Conservation (phyloP, 2,888 invertebrate species). For the Drosophila suboccidentalis region DNA sequence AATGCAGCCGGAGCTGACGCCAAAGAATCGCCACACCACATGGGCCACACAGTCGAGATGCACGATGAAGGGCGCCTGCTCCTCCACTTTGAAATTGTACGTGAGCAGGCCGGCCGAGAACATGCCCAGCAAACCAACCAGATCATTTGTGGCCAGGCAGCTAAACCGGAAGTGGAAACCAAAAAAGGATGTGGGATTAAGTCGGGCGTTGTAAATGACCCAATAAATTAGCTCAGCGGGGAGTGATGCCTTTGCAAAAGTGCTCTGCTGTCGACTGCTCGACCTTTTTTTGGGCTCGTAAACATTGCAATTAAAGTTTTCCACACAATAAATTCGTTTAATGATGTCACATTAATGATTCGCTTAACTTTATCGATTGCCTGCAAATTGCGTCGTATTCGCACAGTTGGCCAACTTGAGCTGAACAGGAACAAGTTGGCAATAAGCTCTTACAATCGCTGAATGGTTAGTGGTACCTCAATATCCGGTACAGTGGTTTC, state of each 20-base stretch:
- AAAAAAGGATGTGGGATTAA: slow-evolving; percentile 45
- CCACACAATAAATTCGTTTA: slow-evolving; percentile 43
- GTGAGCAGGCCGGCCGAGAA: slow-evolving; percentile 89
- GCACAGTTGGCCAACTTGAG: slow-evolving; percentile 3
- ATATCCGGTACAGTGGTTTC: background rate
- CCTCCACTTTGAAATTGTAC: slow-evolving; percentile 84
- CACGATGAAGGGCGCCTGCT: slow-evolving; percentile 74
- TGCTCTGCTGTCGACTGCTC: background rate
- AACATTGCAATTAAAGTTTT: slow-evolving; percentile 62
- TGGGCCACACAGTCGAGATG: slow-evolving; percentile 85
- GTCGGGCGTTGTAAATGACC: slow-evolving; percentile 17
- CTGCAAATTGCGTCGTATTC: slow-evolving; percentile 25
- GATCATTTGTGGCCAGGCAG: slow-evolving; percentile 92
- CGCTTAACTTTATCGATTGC: slow-evolving; percentile 31
- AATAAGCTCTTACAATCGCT: background rate
- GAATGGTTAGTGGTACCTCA: background rate
- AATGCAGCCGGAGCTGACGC: slow-evolving; percentile 94
- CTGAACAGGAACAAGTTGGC: slow-evolving; percentile 22
- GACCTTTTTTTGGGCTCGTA: slow-evolving; percentile 37
- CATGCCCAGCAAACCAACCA: slow-evolving; percentile 93
- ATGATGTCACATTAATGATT: slow-evolving; percentile 43
- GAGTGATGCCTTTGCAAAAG: slow-evolving; percentile 2
- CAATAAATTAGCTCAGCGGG: slow-evolving; percentile 49
- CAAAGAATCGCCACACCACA: slow-evolving; percentile 93
- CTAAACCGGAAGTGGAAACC: slow-evolving; percentile 86